Evolutionary conservation across 2,888 invertebrate genomes (phyloP).

Genomic region (Perithous albicinctus): DNA sequence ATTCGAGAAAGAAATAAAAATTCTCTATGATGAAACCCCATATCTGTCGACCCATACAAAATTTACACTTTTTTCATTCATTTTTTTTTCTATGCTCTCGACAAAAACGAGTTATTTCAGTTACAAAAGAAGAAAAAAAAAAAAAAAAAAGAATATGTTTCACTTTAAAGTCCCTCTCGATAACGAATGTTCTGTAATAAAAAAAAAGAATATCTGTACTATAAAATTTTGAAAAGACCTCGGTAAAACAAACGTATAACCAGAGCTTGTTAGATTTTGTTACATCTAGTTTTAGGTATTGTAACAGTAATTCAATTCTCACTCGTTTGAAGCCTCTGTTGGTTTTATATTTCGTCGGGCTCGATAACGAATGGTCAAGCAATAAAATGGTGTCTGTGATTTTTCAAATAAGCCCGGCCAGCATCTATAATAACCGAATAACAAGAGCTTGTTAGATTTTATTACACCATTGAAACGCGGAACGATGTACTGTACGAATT

Average conservation of each 20-base stretch:
- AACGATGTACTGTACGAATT: background rate
- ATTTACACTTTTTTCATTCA: conserved; percentile 5
- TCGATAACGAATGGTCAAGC: background rate
- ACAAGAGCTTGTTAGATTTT: background rate
- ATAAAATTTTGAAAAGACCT: too few relatives aligned
- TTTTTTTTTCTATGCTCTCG: background rate
- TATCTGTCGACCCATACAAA: conserved; percentile 21
- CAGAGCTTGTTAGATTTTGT: too few relatives aligned
- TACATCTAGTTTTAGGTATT: too few relatives aligned
- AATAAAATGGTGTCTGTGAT: background rate
- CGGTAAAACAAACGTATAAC: too few relatives aligned
- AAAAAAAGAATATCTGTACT: too few relatives aligned
- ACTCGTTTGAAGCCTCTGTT: too few relatives aligned
- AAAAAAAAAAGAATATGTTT: background rate
- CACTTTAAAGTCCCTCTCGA: background rate
- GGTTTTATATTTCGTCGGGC: background rate
- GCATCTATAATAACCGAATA: conserved; percentile 6
- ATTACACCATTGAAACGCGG: background rate
- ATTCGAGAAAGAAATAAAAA: conserved; percentile 22
- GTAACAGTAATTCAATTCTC: too few relatives aligned
- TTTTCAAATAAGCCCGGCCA: background rate
- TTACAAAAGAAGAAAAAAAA: too few relatives aligned
- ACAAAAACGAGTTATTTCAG: background rate
- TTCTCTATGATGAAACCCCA: background rate
- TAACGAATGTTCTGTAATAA: too few relatives aligned